Conservation (phyloP, 2,888 invertebrate species). For the Lepeophtheirus nordmannii region DNA sequence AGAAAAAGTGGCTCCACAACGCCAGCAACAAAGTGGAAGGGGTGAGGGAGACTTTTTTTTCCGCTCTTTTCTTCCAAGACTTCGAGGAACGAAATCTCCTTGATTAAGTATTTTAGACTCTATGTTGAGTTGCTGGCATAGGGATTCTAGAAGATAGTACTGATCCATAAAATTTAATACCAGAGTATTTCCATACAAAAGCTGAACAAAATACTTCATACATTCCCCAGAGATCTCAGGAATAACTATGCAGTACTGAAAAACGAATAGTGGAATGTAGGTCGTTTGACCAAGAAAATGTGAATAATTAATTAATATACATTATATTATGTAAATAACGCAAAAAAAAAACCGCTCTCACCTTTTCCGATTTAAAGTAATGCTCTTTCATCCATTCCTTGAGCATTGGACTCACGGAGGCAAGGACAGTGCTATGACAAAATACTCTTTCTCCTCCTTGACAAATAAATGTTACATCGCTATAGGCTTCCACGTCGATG, state of each 20-base stretch:
- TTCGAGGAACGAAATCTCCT: neutral
- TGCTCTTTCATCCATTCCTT: neutral
- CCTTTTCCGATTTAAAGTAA: neutral
- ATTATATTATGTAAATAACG: too few species aligned
- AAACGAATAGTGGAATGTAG: too few species aligned
- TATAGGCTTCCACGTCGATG: neutral
- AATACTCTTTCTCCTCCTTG: neutral
- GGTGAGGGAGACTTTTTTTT: neutral
- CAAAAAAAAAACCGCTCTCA: neutral
- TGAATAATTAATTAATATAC: too few species aligned
- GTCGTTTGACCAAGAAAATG: too few species aligned
- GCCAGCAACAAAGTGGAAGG: conserved; percentile 18
- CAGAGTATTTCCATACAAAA: conserved; percentile 2
- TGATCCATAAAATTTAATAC: neutral
- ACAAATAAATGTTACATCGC: neutral
- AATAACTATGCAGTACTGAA: neutral
- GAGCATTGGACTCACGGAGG: conserved; percentile 5
- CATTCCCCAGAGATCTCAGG: neutral
- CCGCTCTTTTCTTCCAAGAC: neutral
- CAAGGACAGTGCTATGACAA: neutral
- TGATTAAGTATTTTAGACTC: neutral
- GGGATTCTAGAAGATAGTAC: neutral
- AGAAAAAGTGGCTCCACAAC: neutral
- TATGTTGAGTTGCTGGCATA: neutral
- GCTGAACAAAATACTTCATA: neutral